Conservation (phyloP, 2,113 vertebrate genomes). For the Erythrocercus mccallii region DNA sequence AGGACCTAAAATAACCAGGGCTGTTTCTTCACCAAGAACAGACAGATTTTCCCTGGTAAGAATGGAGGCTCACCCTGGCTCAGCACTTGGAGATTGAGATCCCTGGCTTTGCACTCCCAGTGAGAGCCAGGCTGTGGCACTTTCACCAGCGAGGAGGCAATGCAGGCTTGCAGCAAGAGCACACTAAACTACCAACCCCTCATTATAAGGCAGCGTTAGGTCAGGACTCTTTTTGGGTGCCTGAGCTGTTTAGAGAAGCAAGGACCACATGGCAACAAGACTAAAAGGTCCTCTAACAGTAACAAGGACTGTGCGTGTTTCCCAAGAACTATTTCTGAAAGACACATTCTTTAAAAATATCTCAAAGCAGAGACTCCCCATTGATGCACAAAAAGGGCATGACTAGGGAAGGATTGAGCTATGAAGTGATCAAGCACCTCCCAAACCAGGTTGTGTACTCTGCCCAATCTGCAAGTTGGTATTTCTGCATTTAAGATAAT, state of each 20-base stretch:
- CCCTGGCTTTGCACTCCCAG: background rate
- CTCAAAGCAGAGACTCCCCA: background rate
- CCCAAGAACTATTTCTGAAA: background rate
- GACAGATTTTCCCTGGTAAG: background rate
- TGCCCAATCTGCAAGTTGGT: background rate
- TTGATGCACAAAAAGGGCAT: background rate
- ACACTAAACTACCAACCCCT: background rate
- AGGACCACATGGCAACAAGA: background rate
- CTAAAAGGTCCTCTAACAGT: background rate
- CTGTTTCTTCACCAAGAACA: background rate
- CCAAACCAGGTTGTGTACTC: background rate
- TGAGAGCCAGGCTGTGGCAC: background rate
- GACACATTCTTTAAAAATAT: background rate
- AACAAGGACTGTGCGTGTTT: conserved; percentile 30
- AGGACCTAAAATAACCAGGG: background rate
- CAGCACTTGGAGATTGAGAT: background rate
- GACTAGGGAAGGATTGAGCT: background rate
- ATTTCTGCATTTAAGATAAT: conserved; percentile 9
- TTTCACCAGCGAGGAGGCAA: background rate
- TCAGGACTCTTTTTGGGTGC: background rate
- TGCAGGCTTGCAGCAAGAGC: background rate
- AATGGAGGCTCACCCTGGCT: background rate
- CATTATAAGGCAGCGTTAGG: conserved; percentile 50
- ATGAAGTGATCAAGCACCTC: background rate
- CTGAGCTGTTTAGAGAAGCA: conserved; percentile 29